Percentiles rank a stretch among this genome's conserved stretches.
Conservation (phyloP, 2,888 invertebrate species). For the Dolichomitus sp. region DNA sequence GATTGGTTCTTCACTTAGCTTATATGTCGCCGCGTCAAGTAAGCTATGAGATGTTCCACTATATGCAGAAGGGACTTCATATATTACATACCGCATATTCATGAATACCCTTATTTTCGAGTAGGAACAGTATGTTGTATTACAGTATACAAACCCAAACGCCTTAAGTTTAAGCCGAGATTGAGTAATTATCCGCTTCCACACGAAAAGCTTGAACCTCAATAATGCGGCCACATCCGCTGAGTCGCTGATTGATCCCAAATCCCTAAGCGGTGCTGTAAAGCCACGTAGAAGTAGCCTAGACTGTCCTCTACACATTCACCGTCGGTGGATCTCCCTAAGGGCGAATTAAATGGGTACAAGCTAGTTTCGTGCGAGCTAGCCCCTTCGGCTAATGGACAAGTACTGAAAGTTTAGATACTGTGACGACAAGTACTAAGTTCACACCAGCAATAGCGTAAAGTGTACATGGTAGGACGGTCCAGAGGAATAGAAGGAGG, state of each 20-base stretch:
- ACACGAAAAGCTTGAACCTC: neutral
- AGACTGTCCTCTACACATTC: constrained; percentile 6
- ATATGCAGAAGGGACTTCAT: too few species aligned
- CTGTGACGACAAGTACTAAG: constrained; percentile 55
- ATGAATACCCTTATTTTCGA: too few species aligned
- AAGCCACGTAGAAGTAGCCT: neutral
- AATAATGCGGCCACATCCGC: neutral
- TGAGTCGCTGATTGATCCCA: constrained; percentile 31
- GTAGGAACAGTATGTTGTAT: neutral
- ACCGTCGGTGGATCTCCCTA: constrained; percentile 8
- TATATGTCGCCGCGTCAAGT: too few species aligned
- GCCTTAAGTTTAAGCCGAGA: neutral
- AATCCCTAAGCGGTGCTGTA: constrained; percentile 32
- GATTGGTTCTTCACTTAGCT: too few species aligned
- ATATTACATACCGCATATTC: too few species aligned
- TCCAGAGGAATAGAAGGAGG: neutral
- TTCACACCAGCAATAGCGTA: constrained; percentile 51
- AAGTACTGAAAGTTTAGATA: constrained; percentile 59
- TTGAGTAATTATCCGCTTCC: constrained; percentile 1
- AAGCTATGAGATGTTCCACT: too few species aligned
- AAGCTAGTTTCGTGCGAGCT: constrained; percentile 36
- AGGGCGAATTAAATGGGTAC: constrained; percentile 45
- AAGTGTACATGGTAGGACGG: constrained; percentile 45
- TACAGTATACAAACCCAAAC: neutral
- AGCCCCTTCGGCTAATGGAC: constrained; percentile 53